Evolutionary conservation across 2,797 vertebrate species (phyloP), one percentile per base, ranked within the genome.

Genomic region (Ptychadena robeensis): DNA sequence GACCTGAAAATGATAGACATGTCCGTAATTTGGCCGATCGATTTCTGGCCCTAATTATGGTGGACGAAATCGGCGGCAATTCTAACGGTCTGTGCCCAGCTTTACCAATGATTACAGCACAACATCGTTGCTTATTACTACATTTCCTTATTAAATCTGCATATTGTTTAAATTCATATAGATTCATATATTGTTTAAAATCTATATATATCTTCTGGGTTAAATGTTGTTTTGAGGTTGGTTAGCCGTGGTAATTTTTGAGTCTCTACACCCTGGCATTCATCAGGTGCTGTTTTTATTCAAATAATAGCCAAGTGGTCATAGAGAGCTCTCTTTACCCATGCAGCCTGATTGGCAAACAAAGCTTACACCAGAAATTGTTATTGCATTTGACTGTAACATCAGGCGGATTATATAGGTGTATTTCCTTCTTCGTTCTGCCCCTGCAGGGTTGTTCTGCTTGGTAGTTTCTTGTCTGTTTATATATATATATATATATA

Each of bases 221-320:
- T 59, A 53, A 53, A 53, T 73, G 15, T 34, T 25, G 38, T 38
- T 25, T 18, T 18, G 9, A 7, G 1, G 14, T 61, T 74, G 37
- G 37, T 4, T 61, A 12, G 34, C 53, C 14, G n/a, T 28, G 48
- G 1, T 22, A n/a, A 64, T 65, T 64, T 32, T 61, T 30, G 59
- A 27, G 59, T 64, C 31, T 63, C 30, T 64, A 25, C 31, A 6
- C 65, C 38, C 32, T 18, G 10, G 14, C n/a, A 64, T 31, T 66
- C 74, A 66, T 77, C 74, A 77, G 74, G 38, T 77, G 63, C 18
- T 38, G 18, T 2, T 40, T 40, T 64, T 64, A 40, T 75, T 40
- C 31, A 22, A 8, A 27, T 40, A 31, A 65, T 53, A 53, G 44
- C 44, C 18, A 25, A 76, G 37, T 14, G 48, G 28, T 40, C n/a